Conservation (phyloP, 2,888 invertebrate species). For the Pediacus dermestoides region DNA sequence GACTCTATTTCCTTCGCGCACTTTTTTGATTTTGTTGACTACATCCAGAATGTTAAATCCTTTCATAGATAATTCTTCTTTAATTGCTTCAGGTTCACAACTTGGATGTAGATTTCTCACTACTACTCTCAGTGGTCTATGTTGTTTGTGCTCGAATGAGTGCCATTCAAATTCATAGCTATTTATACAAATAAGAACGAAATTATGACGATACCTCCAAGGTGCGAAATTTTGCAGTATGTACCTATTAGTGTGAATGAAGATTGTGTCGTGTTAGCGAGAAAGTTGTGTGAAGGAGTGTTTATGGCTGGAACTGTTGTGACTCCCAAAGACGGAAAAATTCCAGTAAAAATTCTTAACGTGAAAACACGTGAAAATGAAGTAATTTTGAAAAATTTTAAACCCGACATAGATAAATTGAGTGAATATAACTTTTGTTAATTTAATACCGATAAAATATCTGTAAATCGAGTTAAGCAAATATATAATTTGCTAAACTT, state of each 20-base stretch:
- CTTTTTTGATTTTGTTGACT: no score
- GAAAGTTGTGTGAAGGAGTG: constrained; percentile 7
- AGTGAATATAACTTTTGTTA: neutral
- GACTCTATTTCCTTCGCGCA: no score
- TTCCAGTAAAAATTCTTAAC: constrained; percentile 1
- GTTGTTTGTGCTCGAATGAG: no score
- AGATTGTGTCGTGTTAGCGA: constrained; percentile 3
- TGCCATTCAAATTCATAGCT: no score
- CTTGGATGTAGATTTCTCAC: no score
- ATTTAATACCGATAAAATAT: neutral
- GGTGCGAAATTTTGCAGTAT: constrained; percentile 3
- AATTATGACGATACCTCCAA: constrained; percentile 1
- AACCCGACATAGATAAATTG: constrained; percentile 1
- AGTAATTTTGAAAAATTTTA: constrained; percentile 1
- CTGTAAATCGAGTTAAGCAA: neutral
- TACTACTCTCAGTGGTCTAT: no score
- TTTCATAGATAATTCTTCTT: no score
- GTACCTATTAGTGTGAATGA: neutral
- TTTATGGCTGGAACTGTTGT: constrained; percentile 2
- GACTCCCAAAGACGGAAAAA: neutral
- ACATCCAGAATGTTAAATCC: no score
- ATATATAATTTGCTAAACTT: neutral
- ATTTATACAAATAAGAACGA: neutral
- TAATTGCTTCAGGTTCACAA: no score
- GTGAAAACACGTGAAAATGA: neutral